A percentile compares a stretch with the other conserved stretches of the same genome.
These are phyloP conservation scores for Chaetops frenatus DNA, from an alignment of 2,113 vertebrate species.

Conservation along the genomic window DNA sequence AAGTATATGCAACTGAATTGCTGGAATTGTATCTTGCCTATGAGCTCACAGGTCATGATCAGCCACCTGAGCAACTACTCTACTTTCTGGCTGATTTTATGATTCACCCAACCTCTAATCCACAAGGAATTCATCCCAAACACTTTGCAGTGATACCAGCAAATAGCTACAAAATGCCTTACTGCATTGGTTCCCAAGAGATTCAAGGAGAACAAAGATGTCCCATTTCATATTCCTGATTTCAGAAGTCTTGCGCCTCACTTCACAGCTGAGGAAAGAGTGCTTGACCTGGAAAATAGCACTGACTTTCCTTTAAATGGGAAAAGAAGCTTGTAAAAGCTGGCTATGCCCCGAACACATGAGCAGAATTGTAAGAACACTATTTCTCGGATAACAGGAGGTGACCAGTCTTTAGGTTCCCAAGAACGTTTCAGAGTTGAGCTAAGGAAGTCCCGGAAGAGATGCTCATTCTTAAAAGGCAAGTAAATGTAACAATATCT, in stretches of 20 bases:
- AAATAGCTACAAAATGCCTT: background rate
- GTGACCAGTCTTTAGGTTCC: background rate
- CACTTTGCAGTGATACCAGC: background rate
- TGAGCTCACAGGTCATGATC: background rate
- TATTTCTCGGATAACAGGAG: background rate
- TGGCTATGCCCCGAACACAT: background rate
- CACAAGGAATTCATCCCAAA: background rate
- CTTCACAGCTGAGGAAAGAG: background rate
- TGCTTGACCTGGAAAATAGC: background rate
- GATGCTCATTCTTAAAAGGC: background rate
- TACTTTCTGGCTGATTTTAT: background rate
- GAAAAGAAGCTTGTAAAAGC: background rate
- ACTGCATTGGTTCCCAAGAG: background rate
- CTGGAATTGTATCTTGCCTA: background rate
- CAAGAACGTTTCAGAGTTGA: background rate
- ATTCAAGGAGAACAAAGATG: background rate
- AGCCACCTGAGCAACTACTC: background rate
- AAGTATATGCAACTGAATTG: background rate
- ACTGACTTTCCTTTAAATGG: background rate
- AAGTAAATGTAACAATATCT: background rate
- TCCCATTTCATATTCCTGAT: background rate
- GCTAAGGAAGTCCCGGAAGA: slow-evolving; percentile 3
- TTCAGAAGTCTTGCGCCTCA: background rate
- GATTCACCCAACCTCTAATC: background rate
- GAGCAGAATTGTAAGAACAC: background rate